Evolutionary conservation across 2,797 vertebrate genomes (phyloP).

Genomic region (Thalassophryne amazonica): DNA sequence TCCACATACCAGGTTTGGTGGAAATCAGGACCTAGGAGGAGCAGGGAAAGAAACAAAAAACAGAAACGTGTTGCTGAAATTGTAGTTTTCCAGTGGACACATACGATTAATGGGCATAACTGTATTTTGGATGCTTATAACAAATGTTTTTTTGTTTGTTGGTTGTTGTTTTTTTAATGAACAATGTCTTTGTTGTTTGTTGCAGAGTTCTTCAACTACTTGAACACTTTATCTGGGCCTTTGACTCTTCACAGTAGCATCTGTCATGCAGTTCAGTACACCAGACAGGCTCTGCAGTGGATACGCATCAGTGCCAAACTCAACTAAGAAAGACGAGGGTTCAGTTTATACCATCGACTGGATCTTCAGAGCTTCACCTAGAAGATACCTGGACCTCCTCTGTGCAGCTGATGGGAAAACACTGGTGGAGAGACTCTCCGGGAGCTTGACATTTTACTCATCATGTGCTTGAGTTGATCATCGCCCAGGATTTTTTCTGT

Average conservation of each 20-base stretch:
- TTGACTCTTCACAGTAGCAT: slow-evolving; percentile 97
- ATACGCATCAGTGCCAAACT: slow-evolving; percentile 90
- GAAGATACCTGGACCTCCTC: slow-evolving; percentile 23
- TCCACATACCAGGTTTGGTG: too few species aligned
- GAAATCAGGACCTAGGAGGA: too few species aligned
- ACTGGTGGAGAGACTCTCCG: slow-evolving; percentile 11
- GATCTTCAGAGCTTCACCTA: slow-evolving; percentile 10
- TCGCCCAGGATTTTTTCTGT: not conserved
- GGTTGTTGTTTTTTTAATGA: too few species aligned
- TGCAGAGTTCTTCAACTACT: slow-evolving; percentile 97
- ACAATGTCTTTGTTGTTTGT: slow-evolving; percentile 9
- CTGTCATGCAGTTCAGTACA: slow-evolving; percentile 94
- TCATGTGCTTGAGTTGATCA: not conserved
- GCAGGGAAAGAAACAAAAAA: too few species aligned
- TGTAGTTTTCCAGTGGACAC: too few species aligned
- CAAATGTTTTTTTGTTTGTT: not conserved
- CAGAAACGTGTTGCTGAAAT: too few species aligned
- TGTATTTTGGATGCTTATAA: not conserved
- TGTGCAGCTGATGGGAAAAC: slow-evolving; percentile 16
- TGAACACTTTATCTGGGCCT: slow-evolving; percentile 94
- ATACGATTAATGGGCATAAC: too few species aligned
- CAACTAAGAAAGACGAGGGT: slow-evolving; percentile 68
- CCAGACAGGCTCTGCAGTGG: slow-evolving; percentile 97
- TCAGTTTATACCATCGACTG: slow-evolving; percentile 9
- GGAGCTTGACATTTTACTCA: slow-evolving; percentile 3